Evolutionary conservation across 1,140 invertebrate species (phyloP), one percentile per base, ranked within the genome.

Genomic region (Metopolophium dirhodum): DNA sequence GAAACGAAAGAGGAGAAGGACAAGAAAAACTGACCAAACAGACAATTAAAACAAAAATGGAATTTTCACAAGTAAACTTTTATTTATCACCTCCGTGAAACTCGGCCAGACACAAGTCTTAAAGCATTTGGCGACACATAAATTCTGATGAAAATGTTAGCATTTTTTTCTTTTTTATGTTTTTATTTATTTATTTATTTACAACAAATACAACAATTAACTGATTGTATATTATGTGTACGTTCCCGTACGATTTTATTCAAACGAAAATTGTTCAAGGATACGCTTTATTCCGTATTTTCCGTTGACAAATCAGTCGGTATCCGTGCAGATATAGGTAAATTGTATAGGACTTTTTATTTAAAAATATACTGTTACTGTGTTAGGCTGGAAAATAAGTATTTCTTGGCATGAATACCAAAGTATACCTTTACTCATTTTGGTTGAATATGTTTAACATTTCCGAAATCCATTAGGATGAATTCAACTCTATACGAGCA

Each of bases 111-210:
- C 88, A 90, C n/a, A 0, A 7, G 37, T 22, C 20, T 57, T 57
- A 47, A 86, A 26, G 8, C 23, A n/a, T 4, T 90, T 37, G 88
- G 88, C 51, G 88, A 37, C 88, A 51, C 88, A 90, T 90, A 90
- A 90, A 90, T 90, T 90, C 20, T 51, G 14, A 86, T 47, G 14
- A 47, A 49, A 86, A 86, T 47, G 41, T 83, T n/a, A 14, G n/a
- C 61, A n/a, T 68, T 30, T 68, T 68, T 61, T 57, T 57, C 7
- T 26, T 57, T 61, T 61, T 30, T 68, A 68, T 68, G 61, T 68
- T 68, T 68, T 30, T 68, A n/a, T 68, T n/a, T n/a, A 68, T n/a
- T 68, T 68, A n/a, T n/a, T 68, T 68, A n/a, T 68, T 68, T 68
- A 68, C 11, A n/a, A n/a, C 30, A 68, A 68, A 82, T 22, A 82